phyloP scores from a whole-genome alignment of 2,888 invertebrate genomes.

The Lepidocyrtoides sp. region DNA sequence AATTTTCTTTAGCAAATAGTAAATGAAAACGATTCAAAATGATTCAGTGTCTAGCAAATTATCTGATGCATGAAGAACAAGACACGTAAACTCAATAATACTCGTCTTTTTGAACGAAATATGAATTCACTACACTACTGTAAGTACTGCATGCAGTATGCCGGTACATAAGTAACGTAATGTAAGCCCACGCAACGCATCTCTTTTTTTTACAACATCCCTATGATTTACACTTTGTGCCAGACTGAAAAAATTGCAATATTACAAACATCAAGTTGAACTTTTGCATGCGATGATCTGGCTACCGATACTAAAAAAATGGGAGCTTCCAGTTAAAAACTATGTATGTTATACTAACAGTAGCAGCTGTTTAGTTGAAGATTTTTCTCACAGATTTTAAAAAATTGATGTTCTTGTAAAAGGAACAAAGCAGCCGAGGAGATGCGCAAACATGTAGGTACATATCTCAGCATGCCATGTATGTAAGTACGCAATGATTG shows the following conservation, averaged over 20 bases:
- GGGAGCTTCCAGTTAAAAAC: background rate
- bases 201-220: background rate
- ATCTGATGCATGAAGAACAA: slow-evolving; percentile 27
- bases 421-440: background rate
- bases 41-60: background rate
- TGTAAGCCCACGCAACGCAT: background rate
- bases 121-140: background rate
- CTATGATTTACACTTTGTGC: too few species aligned
- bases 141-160: background rate
- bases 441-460: slow-evolving; percentile 1
- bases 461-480: too few species aligned
- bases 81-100: background rate
- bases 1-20: background rate
- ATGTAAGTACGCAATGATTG: background rate
- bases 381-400: background rate
- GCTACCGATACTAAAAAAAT: background rate
- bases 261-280: background rate
- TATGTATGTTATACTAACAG: background rate
- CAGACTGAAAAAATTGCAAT: background rate
- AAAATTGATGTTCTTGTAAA: background rate
- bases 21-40: slow-evolving; percentile 18
- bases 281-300: background rate
- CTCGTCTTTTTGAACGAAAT: background rate
- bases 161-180: too few species aligned
- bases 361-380: background rate